These are phyloP conservation scores for Hydropsyche tenuis DNA, from an alignment of 1,140 invertebrate species.

Conservation along the genomic window DNA sequence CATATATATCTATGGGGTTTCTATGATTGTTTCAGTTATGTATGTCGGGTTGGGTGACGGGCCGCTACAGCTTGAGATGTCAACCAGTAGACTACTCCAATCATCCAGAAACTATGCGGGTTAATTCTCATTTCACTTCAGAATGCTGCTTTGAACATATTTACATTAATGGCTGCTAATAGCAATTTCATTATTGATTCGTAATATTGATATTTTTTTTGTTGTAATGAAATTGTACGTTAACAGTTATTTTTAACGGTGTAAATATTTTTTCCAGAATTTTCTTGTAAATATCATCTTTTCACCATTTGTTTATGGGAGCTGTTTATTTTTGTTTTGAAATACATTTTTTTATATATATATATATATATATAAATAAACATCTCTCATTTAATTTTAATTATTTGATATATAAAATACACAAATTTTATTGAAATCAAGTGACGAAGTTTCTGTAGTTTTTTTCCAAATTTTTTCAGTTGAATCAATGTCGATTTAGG, in stretches of 20 bases:
- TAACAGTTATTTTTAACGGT: not conserved
- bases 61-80: slow-evolving; percentile 92
- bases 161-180: not conserved
- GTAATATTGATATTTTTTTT: too few species aligned
- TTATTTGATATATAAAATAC: too few species aligned
- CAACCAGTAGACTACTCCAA: slow-evolving; percentile 94
- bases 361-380: too few species aligned
- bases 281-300: not conserved
- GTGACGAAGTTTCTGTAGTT: too few species aligned
- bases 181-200: too few species aligned
- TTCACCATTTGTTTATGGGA: too few species aligned
- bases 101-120: slow-evolving; percentile 87
- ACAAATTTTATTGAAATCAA: too few species aligned
- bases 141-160: not conserved
- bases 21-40: slow-evolving; percentile 78
- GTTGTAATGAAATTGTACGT: too few species aligned
- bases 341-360: too few species aligned
- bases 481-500: not conserved
- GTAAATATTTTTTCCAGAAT: not conserved
- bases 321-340: too few species aligned
- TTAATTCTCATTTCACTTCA: slow-evolving; percentile 57
- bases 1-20: slow-evolving; percentile 27
- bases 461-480: not conserved
- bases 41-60: slow-evolving; percentile 85
- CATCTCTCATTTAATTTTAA: too few species aligned